Conservation (phyloP, 2,797 vertebrate genomes). For the Brachymystax lenok region DNA sequence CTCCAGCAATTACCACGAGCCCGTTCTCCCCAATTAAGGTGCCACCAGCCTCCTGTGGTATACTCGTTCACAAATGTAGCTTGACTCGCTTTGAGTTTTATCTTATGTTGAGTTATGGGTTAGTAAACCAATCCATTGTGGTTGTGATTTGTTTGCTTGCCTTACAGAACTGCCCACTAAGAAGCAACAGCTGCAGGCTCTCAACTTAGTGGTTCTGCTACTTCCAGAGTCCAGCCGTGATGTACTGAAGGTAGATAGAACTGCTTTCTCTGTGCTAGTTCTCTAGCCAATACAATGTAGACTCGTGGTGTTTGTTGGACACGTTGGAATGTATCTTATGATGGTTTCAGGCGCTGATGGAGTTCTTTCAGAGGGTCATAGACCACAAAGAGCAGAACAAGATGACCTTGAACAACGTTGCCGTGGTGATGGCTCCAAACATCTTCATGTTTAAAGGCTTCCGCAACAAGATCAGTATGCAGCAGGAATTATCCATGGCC, state of each 20-base stretch:
- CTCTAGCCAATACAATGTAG: neutral
- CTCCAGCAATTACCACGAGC: no score
- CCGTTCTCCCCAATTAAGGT: no score
- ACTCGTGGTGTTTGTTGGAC: neutral
- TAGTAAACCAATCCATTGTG: neutral
- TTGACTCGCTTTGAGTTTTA: neutral
- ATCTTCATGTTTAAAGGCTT: slow-evolving; percentile 91
- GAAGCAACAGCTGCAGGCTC: slow-evolving; percentile 92
- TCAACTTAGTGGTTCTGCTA: slow-evolving; percentile 93
- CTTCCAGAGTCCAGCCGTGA: slow-evolving; percentile 89
- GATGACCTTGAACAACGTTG: slow-evolving; percentile 94
- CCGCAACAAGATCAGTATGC: slow-evolving; percentile 82
- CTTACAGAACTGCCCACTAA: slow-evolving; percentile 85
- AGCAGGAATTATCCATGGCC: slow-evolving; percentile 89
- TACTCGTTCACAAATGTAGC: neutral
- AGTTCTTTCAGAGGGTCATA: slow-evolving; percentile 93
- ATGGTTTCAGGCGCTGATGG: slow-evolving; percentile 85
- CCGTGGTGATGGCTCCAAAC: slow-evolving; percentile 96
- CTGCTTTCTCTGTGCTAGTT: neutral
- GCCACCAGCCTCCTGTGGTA: neutral
- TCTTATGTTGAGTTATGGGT: neutral
- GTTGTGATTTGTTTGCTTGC: slow-evolving; percentile 14
- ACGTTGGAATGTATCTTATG: neutral
- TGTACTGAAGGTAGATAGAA: slow-evolving; percentile 83
- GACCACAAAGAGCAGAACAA: slow-evolving; percentile 90